Percentiles rank a stretch among this genome's conserved stretches.
phyloP scores from a whole-genome alignment of 2,113 vertebrate species.

The Potamarius usumacintae region DNA sequence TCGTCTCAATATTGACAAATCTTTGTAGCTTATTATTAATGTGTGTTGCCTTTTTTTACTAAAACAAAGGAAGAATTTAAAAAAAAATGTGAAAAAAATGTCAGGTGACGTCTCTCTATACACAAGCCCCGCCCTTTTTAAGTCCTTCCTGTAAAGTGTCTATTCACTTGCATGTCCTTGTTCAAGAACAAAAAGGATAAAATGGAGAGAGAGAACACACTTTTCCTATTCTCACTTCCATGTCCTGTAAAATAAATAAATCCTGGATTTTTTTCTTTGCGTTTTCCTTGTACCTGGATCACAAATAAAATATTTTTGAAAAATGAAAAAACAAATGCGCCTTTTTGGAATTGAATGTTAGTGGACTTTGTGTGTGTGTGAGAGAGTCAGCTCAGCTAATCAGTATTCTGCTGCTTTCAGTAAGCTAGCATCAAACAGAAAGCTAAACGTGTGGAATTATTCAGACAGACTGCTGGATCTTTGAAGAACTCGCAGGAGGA shows the following conservation, averaged over 20 bases:
- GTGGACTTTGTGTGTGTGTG: neutral
- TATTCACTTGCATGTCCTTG: conserved; percentile 74
- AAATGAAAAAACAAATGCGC: conserved; percentile 56
- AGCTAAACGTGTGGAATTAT: conserved; percentile 59
- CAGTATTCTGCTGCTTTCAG: conserved; percentile 51
- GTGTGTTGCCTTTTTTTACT: conserved; percentile 76
- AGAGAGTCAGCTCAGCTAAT: conserved; percentile 47
- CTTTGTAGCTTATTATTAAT: conserved; percentile 72
- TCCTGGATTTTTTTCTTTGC: conserved; percentile 64
- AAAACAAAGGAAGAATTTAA: conserved; percentile 65
- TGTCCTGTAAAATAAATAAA: conserved; percentile 73
- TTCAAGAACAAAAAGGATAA: conserved; percentile 58
- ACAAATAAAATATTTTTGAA: conserved; percentile 80
- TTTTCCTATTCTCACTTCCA: conserved; percentile 69
- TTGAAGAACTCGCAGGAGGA: conserved; percentile 51
- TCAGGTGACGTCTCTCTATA: conserved; percentile 69
- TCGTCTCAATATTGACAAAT: conserved; percentile 69
- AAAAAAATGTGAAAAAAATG: conserved; percentile 63
- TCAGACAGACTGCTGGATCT: conserved; percentile 46
- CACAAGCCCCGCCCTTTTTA: conserved; percentile 62
- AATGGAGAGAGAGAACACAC: conserved; percentile 60
- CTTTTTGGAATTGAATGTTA: neutral
- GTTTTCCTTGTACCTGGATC: conserved; percentile 75
- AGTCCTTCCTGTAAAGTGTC: conserved; percentile 60
- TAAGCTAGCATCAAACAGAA: conserved; percentile 63